phyloP scores from a whole-genome alignment of 2,888 invertebrate genomes.

The Xanthia icteritia region DNA sequence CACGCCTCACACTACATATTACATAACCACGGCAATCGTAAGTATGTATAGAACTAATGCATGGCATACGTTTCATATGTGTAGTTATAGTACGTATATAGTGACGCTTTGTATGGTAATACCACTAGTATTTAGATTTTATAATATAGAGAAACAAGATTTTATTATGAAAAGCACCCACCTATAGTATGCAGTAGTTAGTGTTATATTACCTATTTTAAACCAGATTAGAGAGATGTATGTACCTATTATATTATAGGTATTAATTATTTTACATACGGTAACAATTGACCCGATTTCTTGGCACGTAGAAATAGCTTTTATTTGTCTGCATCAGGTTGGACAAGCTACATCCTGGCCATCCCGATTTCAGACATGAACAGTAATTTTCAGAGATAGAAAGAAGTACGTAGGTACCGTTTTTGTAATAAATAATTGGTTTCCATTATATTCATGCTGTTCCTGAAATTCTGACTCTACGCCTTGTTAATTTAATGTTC shows the following conservation, averaged over 20 bases:
- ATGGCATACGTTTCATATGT: slow-evolving; percentile 72
- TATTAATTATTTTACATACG: slow-evolving; percentile 2
- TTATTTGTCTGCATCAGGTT: background rate
- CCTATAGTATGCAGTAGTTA: background rate
- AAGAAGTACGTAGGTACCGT: background rate
- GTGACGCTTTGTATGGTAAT: slow-evolving; percentile 56
- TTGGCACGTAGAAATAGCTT: background rate
- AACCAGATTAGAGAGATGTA: slow-evolving; percentile 13
- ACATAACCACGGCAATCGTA: slow-evolving; percentile 74
- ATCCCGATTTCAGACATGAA: background rate
- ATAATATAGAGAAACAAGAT: slow-evolving; percentile 18
- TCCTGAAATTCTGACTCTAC: slow-evolving; percentile 3
- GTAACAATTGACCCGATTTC: background rate
- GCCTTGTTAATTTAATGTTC: background rate
- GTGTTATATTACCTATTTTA: background rate
- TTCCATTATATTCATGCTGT: background rate
- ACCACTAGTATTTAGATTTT: slow-evolving; percentile 37
- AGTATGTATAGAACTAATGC: slow-evolving; percentile 72
- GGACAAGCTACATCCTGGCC: background rate
- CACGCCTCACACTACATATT: slow-evolving; percentile 73
- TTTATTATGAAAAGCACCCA: background rate
- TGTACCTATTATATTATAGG: background rate
- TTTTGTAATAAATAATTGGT: background rate
- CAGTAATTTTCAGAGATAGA: background rate
- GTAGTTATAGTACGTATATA: slow-evolving; percentile 52